Conservation (phyloP, 1,140 invertebrate species). For the Heterodera schachtii region DNA sequence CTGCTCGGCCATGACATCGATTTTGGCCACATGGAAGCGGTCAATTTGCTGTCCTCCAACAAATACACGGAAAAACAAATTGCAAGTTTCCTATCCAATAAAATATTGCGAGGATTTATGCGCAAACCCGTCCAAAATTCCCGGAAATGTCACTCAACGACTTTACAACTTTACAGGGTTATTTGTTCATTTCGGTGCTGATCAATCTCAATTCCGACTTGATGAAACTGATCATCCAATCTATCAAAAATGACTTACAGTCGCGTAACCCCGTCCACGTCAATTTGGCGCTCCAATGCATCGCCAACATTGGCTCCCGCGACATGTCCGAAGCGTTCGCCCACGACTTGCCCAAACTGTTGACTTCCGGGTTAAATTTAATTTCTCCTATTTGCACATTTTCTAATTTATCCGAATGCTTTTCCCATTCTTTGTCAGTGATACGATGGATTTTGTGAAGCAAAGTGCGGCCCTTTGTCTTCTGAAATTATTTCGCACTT, state of each 20-base stretch:
- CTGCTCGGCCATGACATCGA: conserved; percentile 98
- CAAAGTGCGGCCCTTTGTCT: conserved; percentile 97
- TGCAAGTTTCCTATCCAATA: conserved; percentile 71
- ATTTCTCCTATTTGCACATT: not conserved
- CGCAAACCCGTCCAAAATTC: too few species aligned
- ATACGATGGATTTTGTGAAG: conserved; percentile 99
- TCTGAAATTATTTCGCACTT: conserved; percentile 86
- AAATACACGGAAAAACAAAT: conserved; percentile 99
- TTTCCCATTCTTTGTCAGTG: conserved; percentile 71
- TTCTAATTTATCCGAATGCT: conserved; percentile 18
- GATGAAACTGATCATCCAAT: conserved; percentile 98
- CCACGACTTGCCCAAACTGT: conserved; percentile 92
- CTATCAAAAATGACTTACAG: conserved; percentile 96
- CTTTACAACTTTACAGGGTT: conserved; percentile 76
- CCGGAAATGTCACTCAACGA: too few species aligned
- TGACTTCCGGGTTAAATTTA: conserved; percentile 84
- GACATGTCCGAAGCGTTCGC: conserved; percentile 99
- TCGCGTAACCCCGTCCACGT: conserved; percentile 97
- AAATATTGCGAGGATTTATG: too few species aligned
- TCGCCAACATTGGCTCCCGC: conserved; percentile 97
- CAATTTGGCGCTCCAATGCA: conserved; percentile 97
- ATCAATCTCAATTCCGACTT: conserved; percentile 98
- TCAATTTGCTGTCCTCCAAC: conserved; percentile 98
- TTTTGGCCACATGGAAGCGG: conserved; percentile 99
- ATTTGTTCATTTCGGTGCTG: conserved; percentile 97